Percentiles rank a stretch among this genome's conserved stretches.
Conservation (phyloP, 2,113 vertebrate species). For the Erinaceus europaeus region DNA sequence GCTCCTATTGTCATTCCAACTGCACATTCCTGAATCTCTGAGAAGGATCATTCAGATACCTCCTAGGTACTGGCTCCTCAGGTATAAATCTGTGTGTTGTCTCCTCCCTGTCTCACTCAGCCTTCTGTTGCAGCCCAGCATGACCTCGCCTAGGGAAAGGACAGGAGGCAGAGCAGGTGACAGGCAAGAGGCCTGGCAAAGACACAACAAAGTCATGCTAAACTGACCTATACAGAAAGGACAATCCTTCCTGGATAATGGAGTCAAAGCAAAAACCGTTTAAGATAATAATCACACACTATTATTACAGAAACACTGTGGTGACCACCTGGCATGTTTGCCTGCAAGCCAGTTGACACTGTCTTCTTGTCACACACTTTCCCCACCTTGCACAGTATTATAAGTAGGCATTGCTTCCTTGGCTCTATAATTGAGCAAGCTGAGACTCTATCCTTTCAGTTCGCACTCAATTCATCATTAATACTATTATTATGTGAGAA, state of each 20-base stretch:
- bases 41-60: background rate
- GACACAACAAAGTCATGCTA: background rate
- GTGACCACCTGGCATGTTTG: background rate
- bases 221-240: background rate
- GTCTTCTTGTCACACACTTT: background rate
- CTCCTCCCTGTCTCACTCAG: constrained; percentile 9
- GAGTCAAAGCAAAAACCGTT: background rate
- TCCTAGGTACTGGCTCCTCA: constrained; percentile 36
- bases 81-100: constrained; percentile 39
- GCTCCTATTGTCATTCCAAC: background rate
- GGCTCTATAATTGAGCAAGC: background rate
- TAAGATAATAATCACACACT: background rate
- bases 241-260: background rate
- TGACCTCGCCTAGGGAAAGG: background rate
- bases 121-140: constrained; percentile 18
- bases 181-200: background rate
- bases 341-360: background rate
- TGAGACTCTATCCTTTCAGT: background rate
- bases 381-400: background rate
- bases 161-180: background rate
- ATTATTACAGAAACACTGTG: background rate
- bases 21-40: background rate
- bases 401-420: background rate
- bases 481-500: background rate
- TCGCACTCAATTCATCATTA: background rate